phyloP scores from a whole-genome alignment of 2,888 invertebrate species.

The Cosmia pyralina region DNA sequence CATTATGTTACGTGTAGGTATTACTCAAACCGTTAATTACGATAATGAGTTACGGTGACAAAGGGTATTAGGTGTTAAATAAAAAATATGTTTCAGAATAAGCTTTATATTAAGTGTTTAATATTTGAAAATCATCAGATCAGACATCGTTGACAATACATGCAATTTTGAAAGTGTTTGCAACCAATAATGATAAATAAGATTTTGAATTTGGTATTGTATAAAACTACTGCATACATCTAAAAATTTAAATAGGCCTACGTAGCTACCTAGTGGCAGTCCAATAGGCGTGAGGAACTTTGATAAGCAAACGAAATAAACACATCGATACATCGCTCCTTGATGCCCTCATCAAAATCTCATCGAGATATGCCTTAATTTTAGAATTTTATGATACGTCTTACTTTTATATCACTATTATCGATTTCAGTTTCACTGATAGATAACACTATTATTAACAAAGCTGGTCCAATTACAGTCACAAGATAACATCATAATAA shows the following conservation, averaged over 20 bases:
- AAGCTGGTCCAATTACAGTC: slow-evolving; percentile 84
- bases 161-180: slow-evolving; percentile 59
- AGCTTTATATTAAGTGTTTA: slow-evolving; percentile 66
- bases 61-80: slow-evolving; percentile 33
- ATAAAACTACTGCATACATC: slow-evolving; percentile 54
- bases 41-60: slow-evolving; percentile 18
- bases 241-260: slow-evolving; percentile 51
- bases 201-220: slow-evolving; percentile 47
- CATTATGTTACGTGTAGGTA: neutral
- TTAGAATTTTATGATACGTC: slow-evolving; percentile 71
- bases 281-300: slow-evolving; percentile 70
- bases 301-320: slow-evolving; percentile 66
- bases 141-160: slow-evolving; percentile 62
- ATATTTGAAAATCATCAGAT: slow-evolving; percentile 63
- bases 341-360: slow-evolving; percentile 64
- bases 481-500: slow-evolving; percentile 79
- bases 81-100: slow-evolving; percentile 57
- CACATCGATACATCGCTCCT: slow-evolving; percentile 41
- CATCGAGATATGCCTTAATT: slow-evolving; percentile 75
- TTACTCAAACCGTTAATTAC: slow-evolving; percentile 21
- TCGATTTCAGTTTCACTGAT: slow-evolving; percentile 84
- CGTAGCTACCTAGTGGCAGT: slow-evolving; percentile 64
- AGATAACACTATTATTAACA: slow-evolving; percentile 77
- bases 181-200: slow-evolving; percentile 48
- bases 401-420: slow-evolving; percentile 73